Conservation (phyloP, 2,113 vertebrate genomes). For the Silurus asotus region DNA sequence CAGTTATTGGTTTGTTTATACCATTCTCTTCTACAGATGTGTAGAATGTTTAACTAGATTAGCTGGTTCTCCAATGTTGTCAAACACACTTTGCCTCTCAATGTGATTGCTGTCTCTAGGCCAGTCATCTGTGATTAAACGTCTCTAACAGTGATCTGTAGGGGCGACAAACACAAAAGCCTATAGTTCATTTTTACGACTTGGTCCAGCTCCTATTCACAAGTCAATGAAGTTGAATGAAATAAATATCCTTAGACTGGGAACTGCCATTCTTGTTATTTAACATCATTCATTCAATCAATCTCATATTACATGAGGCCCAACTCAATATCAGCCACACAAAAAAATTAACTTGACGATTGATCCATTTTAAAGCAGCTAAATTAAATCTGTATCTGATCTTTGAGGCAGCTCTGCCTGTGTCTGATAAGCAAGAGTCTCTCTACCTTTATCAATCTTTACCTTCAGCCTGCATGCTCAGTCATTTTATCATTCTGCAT, state of each 20-base stretch:
- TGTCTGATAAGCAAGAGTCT: constrained; percentile 41
- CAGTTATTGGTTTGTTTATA: constrained; percentile 5
- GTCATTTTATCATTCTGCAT: constrained; percentile 40
- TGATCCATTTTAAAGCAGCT: constrained; percentile 35
- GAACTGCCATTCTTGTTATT: constrained; percentile 13
- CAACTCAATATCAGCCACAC: constrained; percentile 37
- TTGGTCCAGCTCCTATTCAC: constrained; percentile 6
- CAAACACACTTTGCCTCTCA: constrained; percentile 15
- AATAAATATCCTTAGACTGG: constrained; percentile 2
- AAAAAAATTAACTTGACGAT: constrained; percentile 35
- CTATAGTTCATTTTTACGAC: constrained; percentile 7
- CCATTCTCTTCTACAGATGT: neutral
- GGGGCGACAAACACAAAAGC: neutral
- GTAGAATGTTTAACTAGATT: neutral
- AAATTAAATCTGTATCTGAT: constrained; percentile 33
- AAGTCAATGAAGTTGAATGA: constrained; percentile 31
- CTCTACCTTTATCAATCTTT: constrained; percentile 27
- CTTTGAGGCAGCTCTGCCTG: constrained; percentile 8
- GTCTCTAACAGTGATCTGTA: constrained; percentile 1
- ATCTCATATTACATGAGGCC: constrained; percentile 29
- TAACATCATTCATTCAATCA: constrained; percentile 29
- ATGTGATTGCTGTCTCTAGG: neutral
- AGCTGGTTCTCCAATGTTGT: neutral
- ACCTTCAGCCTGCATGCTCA: constrained; percentile 28
- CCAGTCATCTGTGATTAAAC: constrained; percentile 11